Percentiles rank a stretch among this genome's conserved stretches.
phyloP scores from a whole-genome alignment of 2,113 vertebrate genomes.

The Motacilla alba region DNA sequence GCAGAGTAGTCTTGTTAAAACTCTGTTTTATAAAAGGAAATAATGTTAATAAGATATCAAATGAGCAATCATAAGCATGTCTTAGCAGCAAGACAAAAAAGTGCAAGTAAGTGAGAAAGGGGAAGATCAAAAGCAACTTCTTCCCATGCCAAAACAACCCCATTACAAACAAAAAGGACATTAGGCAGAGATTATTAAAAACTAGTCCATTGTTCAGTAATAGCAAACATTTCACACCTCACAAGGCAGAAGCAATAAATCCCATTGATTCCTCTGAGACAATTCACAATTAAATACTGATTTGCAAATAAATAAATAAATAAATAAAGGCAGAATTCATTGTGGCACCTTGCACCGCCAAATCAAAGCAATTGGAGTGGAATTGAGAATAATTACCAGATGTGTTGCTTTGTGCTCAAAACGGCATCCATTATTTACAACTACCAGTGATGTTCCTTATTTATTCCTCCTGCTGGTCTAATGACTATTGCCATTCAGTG shows the following conservation, averaged over 20 bases:
- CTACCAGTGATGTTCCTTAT: conserved; percentile 41
- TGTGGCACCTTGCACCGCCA: background rate
- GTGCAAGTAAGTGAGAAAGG: background rate
- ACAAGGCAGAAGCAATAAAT: conserved; percentile 66
- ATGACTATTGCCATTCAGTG: conserved; percentile 12
- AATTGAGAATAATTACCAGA: conserved; percentile 62
- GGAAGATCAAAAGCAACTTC: background rate
- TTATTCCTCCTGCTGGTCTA: conserved; percentile 51
- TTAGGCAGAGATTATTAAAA: conserved; percentile 60
- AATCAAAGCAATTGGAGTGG: conserved; percentile 49
- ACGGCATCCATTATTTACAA: conserved; percentile 37
- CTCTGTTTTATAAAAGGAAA: background rate
- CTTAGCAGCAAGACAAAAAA: background rate
- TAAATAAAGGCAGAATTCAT: conserved; percentile 27
- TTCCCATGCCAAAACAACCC: background rate
- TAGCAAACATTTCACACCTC: conserved; percentile 68
- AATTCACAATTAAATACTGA: conserved; percentile 72
- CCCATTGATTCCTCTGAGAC: conserved; percentile 66
- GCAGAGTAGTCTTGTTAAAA: background rate
- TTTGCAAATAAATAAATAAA: conserved; percentile 52
- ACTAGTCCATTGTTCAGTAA: conserved; percentile 64
- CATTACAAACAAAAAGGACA: background rate
- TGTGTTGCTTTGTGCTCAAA: conserved; percentile 57
- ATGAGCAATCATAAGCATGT: background rate
- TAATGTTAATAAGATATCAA: background rate